Percentiles rank a stretch among this genome's conserved stretches.
These are phyloP conservation scores for Porites australiensis DNA, from an alignment of 64 coral and sea anemone genomes.

Conservation along the genomic window DNA sequence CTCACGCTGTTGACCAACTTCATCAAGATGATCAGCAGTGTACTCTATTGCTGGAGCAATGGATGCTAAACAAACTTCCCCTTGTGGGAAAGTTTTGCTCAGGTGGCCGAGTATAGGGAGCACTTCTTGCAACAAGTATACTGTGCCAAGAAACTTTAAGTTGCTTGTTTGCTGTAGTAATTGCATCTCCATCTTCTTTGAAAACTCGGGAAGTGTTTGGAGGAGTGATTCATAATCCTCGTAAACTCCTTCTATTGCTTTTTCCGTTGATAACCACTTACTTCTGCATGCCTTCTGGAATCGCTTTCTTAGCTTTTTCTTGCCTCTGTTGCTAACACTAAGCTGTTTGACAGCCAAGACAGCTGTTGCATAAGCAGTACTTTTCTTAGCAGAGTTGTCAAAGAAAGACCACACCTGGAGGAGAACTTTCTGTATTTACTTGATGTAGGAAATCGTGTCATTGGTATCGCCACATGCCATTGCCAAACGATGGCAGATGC, in stretches of 20 bases:
- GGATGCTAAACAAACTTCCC: constrained; percentile 20
- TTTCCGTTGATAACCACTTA: constrained; percentile 66
- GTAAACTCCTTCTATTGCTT: constrained; percentile 70
- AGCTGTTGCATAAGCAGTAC: constrained; percentile 46
- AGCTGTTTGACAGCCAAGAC: constrained; percentile 43
- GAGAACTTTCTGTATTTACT: constrained; percentile 57
- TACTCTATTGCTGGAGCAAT: constrained; percentile 53
- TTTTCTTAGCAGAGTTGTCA: constrained; percentile 61
- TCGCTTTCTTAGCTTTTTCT: constrained; percentile 48
- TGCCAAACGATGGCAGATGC: constrained; percentile 77
- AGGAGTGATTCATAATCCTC: constrained; percentile 60
- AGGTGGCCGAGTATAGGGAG: constrained; percentile 52
- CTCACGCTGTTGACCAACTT: background rate
- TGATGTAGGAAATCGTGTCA: constrained; percentile 56
- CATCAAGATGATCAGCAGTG: constrained; percentile 43
- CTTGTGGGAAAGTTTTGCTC: constrained; percentile 61
- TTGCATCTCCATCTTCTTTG: constrained; percentile 55
- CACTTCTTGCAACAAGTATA: constrained; percentile 70
- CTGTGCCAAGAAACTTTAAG: constrained; percentile 66
- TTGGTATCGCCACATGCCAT: constrained; percentile 71
- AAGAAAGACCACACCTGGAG: constrained; percentile 72
- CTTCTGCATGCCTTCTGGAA: constrained; percentile 71
- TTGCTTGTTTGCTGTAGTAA: constrained; percentile 51
- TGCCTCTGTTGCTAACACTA: constrained; percentile 16
- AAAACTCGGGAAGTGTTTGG: constrained; percentile 46